Percentiles rank a stretch among this genome's conserved stretches.
Evolutionary conservation across 2,113 vertebrate genomes (phyloP).

Genomic region (Charina bottae): DNA sequence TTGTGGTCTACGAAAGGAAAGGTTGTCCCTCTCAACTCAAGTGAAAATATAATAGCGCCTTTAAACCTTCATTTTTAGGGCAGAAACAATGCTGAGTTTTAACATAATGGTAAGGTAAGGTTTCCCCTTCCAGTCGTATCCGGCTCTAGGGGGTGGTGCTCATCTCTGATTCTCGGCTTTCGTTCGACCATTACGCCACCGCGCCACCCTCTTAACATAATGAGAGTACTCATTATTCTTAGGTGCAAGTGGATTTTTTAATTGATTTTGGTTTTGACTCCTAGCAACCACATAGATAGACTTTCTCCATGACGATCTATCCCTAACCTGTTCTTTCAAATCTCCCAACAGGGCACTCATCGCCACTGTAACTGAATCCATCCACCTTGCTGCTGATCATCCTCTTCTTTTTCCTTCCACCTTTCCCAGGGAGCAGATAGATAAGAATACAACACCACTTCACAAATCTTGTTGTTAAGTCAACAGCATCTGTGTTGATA

Average conservation of each 20-base stretch:
- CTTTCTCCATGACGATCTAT: background rate
- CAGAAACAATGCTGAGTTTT: background rate
- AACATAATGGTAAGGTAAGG: too few species aligned
- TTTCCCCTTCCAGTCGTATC: too few species aligned
- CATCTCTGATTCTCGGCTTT: too few species aligned
- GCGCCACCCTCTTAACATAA: too few species aligned
- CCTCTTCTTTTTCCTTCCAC: background rate
- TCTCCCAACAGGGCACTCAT: background rate
- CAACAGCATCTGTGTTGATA: constrained; percentile 36
- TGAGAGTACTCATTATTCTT: background rate
- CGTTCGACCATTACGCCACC: too few species aligned
- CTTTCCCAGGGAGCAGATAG: too few species aligned
- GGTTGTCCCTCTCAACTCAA: background rate
- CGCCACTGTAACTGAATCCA: background rate
- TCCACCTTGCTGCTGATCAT: background rate
- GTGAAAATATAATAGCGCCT: background rate
- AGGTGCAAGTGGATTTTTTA: background rate
- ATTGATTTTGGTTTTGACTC: background rate
- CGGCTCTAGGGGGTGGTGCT: too few species aligned
- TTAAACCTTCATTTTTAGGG: background rate
- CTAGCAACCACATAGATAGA: background rate
- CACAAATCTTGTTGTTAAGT: constrained; percentile 49
- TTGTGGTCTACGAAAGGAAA: background rate
- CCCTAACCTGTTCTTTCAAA: background rate
- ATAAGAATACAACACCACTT: constrained; percentile 31